phyloP scores from a whole-genome alignment of 92 coral and sea anemone genomes.

The Umimayanthus kanabou region DNA sequence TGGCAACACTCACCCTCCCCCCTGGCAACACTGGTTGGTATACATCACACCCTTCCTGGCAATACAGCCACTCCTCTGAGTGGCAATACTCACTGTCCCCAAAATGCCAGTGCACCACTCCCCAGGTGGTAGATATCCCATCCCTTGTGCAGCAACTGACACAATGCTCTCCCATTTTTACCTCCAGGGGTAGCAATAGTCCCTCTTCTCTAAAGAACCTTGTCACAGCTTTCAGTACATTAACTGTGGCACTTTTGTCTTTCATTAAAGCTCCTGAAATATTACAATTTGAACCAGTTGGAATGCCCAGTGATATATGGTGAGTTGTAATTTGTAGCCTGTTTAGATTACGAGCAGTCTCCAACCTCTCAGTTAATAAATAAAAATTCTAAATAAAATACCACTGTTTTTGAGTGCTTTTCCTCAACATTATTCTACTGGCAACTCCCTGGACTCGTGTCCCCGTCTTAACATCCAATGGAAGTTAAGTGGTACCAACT shows the following conservation, averaged over 20 bases:
- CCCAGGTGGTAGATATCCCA: background rate
- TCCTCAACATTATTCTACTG: too few species aligned
- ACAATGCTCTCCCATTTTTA: too few species aligned
- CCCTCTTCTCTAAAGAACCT: background rate
- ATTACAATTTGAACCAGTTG: constrained; percentile 89
- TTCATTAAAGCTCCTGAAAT: constrained; percentile 77
- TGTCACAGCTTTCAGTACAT: background rate
- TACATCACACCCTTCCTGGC: background rate
- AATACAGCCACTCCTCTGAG: background rate
- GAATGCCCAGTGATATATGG: constrained; percentile 93
- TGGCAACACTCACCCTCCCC: too few species aligned
- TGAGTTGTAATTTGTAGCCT: constrained; percentile 33
- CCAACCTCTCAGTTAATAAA: too few species aligned
- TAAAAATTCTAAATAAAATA: too few species aligned
- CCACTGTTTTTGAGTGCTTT: too few species aligned
- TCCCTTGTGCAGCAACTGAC: background rate
- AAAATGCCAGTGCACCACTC: background rate
- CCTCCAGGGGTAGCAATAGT: background rate
- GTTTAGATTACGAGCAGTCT: too few species aligned
- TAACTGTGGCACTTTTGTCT: background rate
- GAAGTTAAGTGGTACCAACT: too few species aligned
- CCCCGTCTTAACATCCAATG: too few species aligned
- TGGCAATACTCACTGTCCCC: background rate
- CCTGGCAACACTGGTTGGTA: background rate
- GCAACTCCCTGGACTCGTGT: too few species aligned